Evolutionary conservation across 2,888 invertebrate species (phyloP).

Genomic region (Erebia palarica): DNA sequence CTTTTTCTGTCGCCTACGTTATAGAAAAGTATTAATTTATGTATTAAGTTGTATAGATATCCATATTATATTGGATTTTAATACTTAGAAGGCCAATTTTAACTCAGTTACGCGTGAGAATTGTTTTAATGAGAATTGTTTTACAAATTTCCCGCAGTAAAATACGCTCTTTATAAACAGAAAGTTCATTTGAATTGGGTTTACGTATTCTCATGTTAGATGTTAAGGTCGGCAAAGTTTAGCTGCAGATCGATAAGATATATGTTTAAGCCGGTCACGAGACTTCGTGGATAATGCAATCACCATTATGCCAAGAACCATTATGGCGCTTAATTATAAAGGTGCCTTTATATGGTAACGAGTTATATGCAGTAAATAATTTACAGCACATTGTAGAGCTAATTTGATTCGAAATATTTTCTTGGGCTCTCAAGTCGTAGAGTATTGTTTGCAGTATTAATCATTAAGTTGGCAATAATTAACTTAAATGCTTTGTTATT

Average conservation of each 20-base stretch:
- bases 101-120: background rate
- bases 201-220: conserved; percentile 25
- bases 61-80: background rate
- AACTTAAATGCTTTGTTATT: conserved; percentile 16
- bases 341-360: conserved; percentile 49
- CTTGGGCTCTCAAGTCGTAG: conserved; percentile 10
- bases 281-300: conserved; percentile 47
- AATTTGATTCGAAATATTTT: conserved; percentile 27
- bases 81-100: background rate
- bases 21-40: too few species aligned
- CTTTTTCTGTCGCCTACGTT: too few species aligned
- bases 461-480: conserved; percentile 12
- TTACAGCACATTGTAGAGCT: conserved; percentile 23
- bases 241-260: conserved; percentile 34
- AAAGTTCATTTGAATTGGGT: conserved; percentile 29
- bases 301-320: conserved; percentile 44
- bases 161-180: conserved; percentile 4
- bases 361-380: conserved; percentile 54
- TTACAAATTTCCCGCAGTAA: conserved; percentile 1
- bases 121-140: background rate
- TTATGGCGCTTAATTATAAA: conserved; percentile 53
- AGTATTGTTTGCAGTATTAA: conserved; percentile 21
- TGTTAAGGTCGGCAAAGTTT: conserved; percentile 36
- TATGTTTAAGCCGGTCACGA: conserved; percentile 36
- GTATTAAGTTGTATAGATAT: too few species aligned